A percentile compares a stretch with the other conserved stretches of the same genome.
These are phyloP conservation scores for Stegophylla sp. DNA, from an alignment of 2,888 invertebrate genomes.

Conservation along the genomic window DNA sequence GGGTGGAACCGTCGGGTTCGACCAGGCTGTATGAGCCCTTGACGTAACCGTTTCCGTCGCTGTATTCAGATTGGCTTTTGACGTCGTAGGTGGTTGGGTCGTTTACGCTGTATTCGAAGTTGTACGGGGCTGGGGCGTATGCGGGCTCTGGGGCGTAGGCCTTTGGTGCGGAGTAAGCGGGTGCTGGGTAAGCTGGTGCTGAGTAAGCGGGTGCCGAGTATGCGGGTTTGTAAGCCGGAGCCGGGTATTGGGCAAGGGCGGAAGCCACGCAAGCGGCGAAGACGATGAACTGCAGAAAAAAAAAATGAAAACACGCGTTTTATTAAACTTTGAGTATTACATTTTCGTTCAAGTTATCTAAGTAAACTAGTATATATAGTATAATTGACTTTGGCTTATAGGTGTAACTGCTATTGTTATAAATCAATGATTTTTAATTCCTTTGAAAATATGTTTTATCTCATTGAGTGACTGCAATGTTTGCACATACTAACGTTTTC, in stretches of 20 bases:
- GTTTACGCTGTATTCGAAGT: slow-evolving; percentile 60
- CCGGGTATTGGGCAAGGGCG: slow-evolving; percentile 44
- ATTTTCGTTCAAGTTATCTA: no score
- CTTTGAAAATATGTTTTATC: no score
- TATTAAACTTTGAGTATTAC: no score
- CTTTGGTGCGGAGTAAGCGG: slow-evolving; percentile 62
- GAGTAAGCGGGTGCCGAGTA: slow-evolving; percentile 60
- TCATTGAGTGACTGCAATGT: no score
- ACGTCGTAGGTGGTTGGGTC: slow-evolving; percentile 77
- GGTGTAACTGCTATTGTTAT: neutral
- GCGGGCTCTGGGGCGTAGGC: slow-evolving; percentile 49
- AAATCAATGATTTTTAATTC: neutral
- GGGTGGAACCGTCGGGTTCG: slow-evolving; percentile 72
- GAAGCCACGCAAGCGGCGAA: slow-evolving; percentile 56
- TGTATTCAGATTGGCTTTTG: slow-evolving; percentile 68
- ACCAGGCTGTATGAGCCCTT: slow-evolving; percentile 50
- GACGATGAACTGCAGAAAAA: slow-evolving; percentile 46
- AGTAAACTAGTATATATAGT: no score
- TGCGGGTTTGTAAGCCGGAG: slow-evolving; percentile 58
- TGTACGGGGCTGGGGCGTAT: slow-evolving; percentile 55
- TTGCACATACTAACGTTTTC: no score
- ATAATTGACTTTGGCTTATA: no score
- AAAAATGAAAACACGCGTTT: neutral
- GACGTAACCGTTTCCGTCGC: slow-evolving; percentile 67
- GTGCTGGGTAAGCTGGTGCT: slow-evolving; percentile 63